A percentile compares a stretch with the other conserved stretches of the same genome.
phyloP scores from a whole-genome alignment of 2,797 vertebrate species.

The Rhabdomys pumilio region DNA sequence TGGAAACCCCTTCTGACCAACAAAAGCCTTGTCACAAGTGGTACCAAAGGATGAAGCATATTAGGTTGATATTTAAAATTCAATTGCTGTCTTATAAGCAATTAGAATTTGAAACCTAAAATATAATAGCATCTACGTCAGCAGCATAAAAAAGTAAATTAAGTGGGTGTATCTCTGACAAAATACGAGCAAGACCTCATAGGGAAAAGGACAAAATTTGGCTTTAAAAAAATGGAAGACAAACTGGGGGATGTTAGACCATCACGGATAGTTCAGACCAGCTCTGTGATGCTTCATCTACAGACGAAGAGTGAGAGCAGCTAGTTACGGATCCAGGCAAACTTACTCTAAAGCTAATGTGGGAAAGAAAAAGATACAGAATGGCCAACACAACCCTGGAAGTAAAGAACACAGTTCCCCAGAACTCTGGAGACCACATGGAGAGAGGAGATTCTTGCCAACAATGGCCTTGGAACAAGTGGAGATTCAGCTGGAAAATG shows the following conservation, averaged over 20 bases:
- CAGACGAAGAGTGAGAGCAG: not conserved
- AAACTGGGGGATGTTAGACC: not conserved
- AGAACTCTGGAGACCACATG: not conserved
- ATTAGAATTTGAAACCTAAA: slow-evolving; percentile 40
- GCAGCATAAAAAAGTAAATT: slow-evolving; percentile 18
- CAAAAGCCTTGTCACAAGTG: not conserved
- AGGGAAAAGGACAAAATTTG: not conserved
- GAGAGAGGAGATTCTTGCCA: not conserved
- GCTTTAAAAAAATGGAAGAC: not conserved
- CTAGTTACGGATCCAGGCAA: not conserved
- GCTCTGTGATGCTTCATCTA: not conserved
- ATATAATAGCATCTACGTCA: not conserved
- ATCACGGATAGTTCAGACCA: not conserved
- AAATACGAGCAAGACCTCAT: not conserved
- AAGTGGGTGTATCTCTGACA: not conserved
- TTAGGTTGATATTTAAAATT: not conserved
- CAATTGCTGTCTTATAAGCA: not conserved
- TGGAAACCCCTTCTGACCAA: not conserved
- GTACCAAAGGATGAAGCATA: not conserved
- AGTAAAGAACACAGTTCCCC: not conserved
- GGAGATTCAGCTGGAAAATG: not conserved
- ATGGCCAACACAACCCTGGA: not conserved
- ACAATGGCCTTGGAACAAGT: not conserved
- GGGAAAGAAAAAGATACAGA: not conserved
- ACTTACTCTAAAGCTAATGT: not conserved